phyloP scores from a whole-genome alignment of 2,888 invertebrate species.

The Eudemis profundana region DNA sequence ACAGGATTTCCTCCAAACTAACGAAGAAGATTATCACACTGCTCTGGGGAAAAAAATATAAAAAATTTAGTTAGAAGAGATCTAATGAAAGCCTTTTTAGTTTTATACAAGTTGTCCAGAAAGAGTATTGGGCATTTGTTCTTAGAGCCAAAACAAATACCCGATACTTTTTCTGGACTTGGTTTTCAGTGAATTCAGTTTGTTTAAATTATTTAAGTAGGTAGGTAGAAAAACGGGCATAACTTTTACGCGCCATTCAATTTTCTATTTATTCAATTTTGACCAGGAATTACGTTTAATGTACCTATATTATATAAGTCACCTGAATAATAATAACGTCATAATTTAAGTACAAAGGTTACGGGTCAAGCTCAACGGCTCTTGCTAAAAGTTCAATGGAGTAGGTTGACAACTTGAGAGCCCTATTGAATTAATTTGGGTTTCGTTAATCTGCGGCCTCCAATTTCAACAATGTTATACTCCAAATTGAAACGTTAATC shows the following conservation, averaged over 20 bases:
- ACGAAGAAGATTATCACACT: background rate
- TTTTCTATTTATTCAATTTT: background rate
- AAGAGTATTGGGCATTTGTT: too few relatives aligned
- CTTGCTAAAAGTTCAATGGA: slow-evolving; percentile 49
- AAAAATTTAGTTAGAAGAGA: too few relatives aligned
- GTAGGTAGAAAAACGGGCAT: too few relatives aligned
- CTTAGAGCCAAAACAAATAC: too few relatives aligned
- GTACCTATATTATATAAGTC: slow-evolving; percentile 6
- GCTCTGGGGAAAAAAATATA: too few relatives aligned
- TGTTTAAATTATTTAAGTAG: too few relatives aligned
- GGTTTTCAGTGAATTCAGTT: too few relatives aligned
- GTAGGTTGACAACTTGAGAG: slow-evolving; percentile 46
- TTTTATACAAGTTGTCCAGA: too few relatives aligned
- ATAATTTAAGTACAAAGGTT: slow-evolving; percentile 57
- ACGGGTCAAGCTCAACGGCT: slow-evolving; percentile 69
- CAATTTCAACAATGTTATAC: slow-evolving; percentile 17
- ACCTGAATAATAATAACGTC: slow-evolving; percentile 7
- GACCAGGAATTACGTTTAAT: slow-evolving; percentile 7
- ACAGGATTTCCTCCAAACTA: slow-evolving; percentile 46
- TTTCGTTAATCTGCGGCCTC: slow-evolving; percentile 22
- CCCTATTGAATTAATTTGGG: slow-evolving; percentile 24
- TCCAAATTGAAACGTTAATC: slow-evolving; percentile 28
- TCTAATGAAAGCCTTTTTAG: too few relatives aligned
- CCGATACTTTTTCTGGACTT: too few relatives aligned
- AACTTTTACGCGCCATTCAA: background rate